Conservation (phyloP, 2,797 vertebrate species). For the Chelonia mydas region DNA sequence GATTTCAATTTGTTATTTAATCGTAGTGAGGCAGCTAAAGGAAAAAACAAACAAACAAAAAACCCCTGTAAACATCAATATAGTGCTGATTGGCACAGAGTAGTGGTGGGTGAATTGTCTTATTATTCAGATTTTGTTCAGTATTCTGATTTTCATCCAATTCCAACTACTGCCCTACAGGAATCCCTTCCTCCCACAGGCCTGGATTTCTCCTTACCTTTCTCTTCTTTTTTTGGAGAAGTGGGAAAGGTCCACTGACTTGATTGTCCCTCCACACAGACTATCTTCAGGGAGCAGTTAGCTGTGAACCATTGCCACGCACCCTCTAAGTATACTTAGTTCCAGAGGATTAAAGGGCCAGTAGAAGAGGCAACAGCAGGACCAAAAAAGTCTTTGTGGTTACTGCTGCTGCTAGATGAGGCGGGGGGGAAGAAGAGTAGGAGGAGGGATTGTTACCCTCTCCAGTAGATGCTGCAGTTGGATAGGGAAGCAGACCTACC, state of each 20-base stretch:
- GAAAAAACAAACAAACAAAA: conserved; percentile 32
- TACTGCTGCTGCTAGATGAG: neutral
- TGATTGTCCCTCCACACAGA: neutral
- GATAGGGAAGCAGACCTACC: neutral
- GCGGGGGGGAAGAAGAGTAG: fast-evolving
- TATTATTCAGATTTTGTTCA: conserved; percentile 7
- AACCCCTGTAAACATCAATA: neutral
- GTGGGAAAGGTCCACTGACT: neutral
- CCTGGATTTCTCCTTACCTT: neutral
- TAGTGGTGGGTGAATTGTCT: neutral
- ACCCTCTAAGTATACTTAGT: neutral
- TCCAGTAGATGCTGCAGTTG: neutral
- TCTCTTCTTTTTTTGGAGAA: fast-evolving
- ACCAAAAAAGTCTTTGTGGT: neutral
- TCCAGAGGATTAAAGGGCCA: neutral
- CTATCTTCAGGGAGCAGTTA: neutral
- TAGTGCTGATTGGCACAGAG: neutral
- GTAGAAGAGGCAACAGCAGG: neutral
- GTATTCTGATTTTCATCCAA: neutral
- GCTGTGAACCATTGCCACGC: neutral
- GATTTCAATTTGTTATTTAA: conserved; percentile 61
- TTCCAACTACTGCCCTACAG: neutral
- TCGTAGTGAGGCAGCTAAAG: conserved; percentile 47
- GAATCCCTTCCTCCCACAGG: neutral
- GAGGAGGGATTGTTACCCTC: neutral